phyloP scores from a whole-genome alignment of 2,113 vertebrate species.

The Salvelinus namaycush region DNA sequence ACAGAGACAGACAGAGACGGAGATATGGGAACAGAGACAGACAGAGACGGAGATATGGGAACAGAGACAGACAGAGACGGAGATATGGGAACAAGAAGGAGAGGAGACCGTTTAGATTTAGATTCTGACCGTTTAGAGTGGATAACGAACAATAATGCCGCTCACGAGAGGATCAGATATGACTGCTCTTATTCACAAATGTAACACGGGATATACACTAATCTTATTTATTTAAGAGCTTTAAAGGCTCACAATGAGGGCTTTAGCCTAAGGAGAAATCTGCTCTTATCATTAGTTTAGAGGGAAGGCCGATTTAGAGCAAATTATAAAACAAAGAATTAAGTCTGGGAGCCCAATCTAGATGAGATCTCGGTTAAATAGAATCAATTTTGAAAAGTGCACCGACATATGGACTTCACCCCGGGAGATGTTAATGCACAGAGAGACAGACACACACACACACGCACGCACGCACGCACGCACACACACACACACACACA shows the following conservation, averaged over 20 bases:
- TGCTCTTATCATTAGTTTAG: slow-evolving; percentile 50
- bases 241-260: slow-evolving; percentile 55
- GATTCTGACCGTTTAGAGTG: slow-evolving; percentile 1
- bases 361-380: slow-evolving; percentile 55
- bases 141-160: background rate
- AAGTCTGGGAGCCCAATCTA: slow-evolving; percentile 45
- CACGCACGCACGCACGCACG: fast-evolving
- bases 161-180: slow-evolving; percentile 29
- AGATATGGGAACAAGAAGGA: slow-evolving; percentile 1
- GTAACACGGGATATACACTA: slow-evolving; percentile 50
- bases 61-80: too few species aligned
- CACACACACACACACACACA: background rate
- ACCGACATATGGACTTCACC: slow-evolving; percentile 38
- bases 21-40: too few species aligned
- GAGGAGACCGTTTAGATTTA: background rate
- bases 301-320: slow-evolving; percentile 47
- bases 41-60: too few species aligned
- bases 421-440: background rate
- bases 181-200: slow-evolving; percentile 46
- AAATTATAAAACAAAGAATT: slow-evolving; percentile 65
- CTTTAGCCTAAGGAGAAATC: slow-evolving; percentile 44
- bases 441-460: background rate
- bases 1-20: too few species aligned
- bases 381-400: slow-evolving; percentile 46
- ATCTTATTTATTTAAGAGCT: slow-evolving; percentile 68